phyloP scores from a whole-genome alignment of 2,797 vertebrate species.

The Schizopygopsis malacanthus region DNA sequence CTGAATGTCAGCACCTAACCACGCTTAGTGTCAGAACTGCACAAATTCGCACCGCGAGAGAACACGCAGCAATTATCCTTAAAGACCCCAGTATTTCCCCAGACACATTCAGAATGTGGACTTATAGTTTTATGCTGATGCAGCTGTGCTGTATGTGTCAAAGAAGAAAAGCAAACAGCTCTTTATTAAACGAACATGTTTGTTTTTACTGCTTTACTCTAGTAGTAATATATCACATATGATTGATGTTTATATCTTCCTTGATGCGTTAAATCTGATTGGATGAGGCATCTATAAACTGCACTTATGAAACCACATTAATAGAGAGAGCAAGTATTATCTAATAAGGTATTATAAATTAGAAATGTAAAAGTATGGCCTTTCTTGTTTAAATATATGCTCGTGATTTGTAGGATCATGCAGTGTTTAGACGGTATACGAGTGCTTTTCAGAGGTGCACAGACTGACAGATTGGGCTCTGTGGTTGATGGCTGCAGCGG shows the following conservation, averaged over 20 bases:
- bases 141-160: slow-evolving; percentile 46
- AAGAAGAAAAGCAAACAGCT: slow-evolving; percentile 48
- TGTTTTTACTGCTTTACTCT: neutral
- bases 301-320: neutral
- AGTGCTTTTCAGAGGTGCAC: slow-evolving; percentile 47
- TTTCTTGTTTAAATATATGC: neutral
- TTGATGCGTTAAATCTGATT: neutral
- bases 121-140: slow-evolving; percentile 49
- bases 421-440: slow-evolving; percentile 32
- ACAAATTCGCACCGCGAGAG: slow-evolving; percentile 54
- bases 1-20: slow-evolving; percentile 60
- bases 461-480: slow-evolving; percentile 46
- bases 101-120: slow-evolving; percentile 51
- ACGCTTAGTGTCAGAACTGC: slow-evolving; percentile 53
- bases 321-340: neutral
- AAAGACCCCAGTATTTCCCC: slow-evolving; percentile 50
- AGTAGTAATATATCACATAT: neutral
- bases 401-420: slow-evolving; percentile 31
- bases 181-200: slow-evolving; percentile 21
- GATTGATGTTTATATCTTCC: neutral
- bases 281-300: neutral
- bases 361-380: neutral
- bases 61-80: slow-evolving; percentile 58
- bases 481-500: slow-evolving; percentile 43
- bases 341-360: neutral